Evolutionary conservation across 2,797 vertebrate genomes (phyloP).

Genomic region (Danio tinwini): DNA sequence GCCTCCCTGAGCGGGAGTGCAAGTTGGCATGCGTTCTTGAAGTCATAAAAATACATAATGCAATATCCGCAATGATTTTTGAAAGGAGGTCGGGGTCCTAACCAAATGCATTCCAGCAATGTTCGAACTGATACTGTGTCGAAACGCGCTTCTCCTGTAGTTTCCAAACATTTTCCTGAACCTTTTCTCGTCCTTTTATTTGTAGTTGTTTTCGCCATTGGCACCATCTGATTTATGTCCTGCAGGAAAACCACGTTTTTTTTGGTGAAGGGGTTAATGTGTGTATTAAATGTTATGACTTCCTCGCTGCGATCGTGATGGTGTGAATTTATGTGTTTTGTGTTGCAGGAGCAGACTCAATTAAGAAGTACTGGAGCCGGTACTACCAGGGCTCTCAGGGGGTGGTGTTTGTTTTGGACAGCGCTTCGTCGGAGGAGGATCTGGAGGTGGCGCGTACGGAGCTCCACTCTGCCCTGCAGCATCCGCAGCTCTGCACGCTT

Average conservation of each 20-base stretch:
- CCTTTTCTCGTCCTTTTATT: constrained; percentile 33
- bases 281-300: constrained; percentile 45
- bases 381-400: constrained; percentile 92
- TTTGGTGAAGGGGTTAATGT: constrained; percentile 27
- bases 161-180: constrained; percentile 43
- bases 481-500: constrained; percentile 89
- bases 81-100: constrained; percentile 38
- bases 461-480: constrained; percentile 88
- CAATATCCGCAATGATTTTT: constrained; percentile 58
- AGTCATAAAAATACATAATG: constrained; percentile 64
- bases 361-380: constrained; percentile 91
- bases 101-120: constrained; percentile 54
- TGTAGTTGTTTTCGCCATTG: background rate
- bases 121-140: constrained; percentile 44
- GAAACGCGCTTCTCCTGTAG: constrained; percentile 43
- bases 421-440: constrained; percentile 88
- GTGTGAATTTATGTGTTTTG: constrained; percentile 28
- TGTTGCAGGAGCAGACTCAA: constrained; percentile 82
- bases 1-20: constrained; percentile 46
- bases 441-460: constrained; percentile 87
- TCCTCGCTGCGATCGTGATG: constrained; percentile 23
- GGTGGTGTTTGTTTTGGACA: constrained; percentile 89
- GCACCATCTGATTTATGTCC: constrained; percentile 19
- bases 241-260: constrained; percentile 9
- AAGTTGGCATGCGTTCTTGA: constrained; percentile 58